Percentiles rank a stretch among this genome's conserved stretches.
These are phyloP conservation scores for Acheta domesticus DNA, from an alignment of 2,888 invertebrate species.

Conservation along the genomic window DNA sequence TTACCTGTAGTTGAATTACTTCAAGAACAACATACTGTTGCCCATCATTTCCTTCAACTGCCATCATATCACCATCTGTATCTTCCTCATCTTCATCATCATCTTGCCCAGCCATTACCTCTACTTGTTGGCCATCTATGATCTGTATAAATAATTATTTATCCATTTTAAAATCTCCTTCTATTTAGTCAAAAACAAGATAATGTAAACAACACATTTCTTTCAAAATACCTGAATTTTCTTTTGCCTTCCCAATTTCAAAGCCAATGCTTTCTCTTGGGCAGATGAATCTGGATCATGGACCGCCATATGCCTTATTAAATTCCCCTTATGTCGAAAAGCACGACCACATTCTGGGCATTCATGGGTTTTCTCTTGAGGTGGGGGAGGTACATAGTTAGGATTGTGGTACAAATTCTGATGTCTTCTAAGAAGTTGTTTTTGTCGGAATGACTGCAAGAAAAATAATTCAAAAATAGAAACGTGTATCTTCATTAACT, in stretches of 20 bases:
- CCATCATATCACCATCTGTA: conserved; percentile 60
- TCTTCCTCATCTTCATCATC: conserved; percentile 51
- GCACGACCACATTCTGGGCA: conserved; percentile 68
- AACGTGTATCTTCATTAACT: not conserved
- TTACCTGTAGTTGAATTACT: conserved; percentile 62
- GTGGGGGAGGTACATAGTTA: conserved; percentile 79
- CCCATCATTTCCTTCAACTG: conserved; percentile 68
- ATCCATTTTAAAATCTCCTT: not conserved
- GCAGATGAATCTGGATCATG: conserved; percentile 83
- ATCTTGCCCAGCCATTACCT: conserved; percentile 50
- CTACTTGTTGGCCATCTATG: conserved; percentile 48
- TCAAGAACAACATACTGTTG: conserved; percentile 88
- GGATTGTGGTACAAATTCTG: conserved; percentile 91
- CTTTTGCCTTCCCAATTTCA: conserved; percentile 75
- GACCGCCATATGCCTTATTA: conserved; percentile 85
- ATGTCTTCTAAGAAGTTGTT: conserved; percentile 85
- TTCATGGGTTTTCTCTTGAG: conserved; percentile 84
- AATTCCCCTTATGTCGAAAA: conserved; percentile 80
- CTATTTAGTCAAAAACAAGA: no score
- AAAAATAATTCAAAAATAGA: not conserved
- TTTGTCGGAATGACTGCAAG: conserved; percentile 65
- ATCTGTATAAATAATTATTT: conserved; percentile 38
- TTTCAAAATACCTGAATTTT: conserved; percentile 57
- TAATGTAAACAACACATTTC: not conserved
- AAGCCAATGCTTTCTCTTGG: conserved; percentile 67